These are phyloP conservation scores for Melipona quadrifasciata DNA, from an alignment of 1,140 invertebrate genomes.

Conservation along the genomic window DNA sequence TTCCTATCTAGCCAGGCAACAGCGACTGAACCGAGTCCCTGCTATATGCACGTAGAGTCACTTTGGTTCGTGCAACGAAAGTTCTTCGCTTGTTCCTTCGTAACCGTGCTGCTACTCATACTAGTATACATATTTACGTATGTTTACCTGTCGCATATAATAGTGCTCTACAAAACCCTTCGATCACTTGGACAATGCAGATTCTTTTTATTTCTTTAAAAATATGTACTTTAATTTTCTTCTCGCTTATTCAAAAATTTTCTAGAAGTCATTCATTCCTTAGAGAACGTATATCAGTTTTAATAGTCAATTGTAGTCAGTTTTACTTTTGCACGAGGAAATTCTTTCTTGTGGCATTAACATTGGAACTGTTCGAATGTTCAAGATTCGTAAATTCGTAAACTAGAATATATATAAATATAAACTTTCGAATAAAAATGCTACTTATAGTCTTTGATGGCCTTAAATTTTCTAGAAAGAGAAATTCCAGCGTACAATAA, in stretches of 20 bases:
- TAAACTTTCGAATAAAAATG: neutral
- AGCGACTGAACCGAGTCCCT: neutral
- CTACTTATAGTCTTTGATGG: neutral
- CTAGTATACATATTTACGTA: neutral
- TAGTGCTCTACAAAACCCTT: neutral
- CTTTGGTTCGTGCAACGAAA: neutral
- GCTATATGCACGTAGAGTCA: neutral
- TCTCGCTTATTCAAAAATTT: neutral
- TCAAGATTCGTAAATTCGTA: neutral
- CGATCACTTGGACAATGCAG: neutral
- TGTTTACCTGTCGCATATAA: neutral
- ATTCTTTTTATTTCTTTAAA: neutral
- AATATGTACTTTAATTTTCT: neutral
- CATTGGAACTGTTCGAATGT: too few species aligned
- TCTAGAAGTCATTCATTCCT: neutral
- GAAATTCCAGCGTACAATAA: conserved; percentile 1
- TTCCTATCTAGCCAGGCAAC: conserved; percentile 19
- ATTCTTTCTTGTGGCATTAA: too few species aligned
- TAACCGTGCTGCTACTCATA: neutral
- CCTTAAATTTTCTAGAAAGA: neutral
- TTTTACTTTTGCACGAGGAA: too few species aligned
- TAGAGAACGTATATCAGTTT: too few species aligned
- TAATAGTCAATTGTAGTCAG: neutral
- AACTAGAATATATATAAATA: too few species aligned
- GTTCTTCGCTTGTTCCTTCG: neutral